Evolutionary conservation across 1,140 invertebrate species (phyloP).

Genomic region (Euura lappo): DNA sequence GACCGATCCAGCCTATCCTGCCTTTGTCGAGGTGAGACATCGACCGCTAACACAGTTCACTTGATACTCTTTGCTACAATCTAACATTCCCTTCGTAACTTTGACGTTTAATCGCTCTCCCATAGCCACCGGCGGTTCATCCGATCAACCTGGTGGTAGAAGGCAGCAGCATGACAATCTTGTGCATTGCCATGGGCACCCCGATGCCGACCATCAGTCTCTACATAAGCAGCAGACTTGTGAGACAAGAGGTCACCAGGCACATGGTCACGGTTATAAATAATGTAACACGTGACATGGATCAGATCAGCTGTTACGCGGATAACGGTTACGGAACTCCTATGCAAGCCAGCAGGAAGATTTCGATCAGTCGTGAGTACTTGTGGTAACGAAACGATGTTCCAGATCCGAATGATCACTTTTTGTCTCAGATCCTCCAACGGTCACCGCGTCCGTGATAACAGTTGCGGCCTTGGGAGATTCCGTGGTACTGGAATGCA

Average conservation of each 20-base stretch:
- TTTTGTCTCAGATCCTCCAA: conserved; percentile 68
- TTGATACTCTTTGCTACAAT: background rate
- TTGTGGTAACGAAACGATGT: background rate
- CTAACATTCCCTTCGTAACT: conserved; percentile 9
- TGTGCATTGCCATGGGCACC: conserved; percentile 83
- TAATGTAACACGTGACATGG: conserved; percentile 82
- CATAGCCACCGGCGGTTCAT: conserved; percentile 78
- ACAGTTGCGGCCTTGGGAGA: conserved; percentile 76
- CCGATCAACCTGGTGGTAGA: conserved; percentile 81
- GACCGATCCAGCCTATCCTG: conserved; percentile 85
- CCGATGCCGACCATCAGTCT: conserved; percentile 83
- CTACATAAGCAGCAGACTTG: conserved; percentile 76
- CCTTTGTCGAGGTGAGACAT: conserved; percentile 77
- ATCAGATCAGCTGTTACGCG: conserved; percentile 82
- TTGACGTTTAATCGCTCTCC: no score
- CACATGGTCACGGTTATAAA: conserved; percentile 83
- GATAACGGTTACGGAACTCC: conserved; percentile 85
- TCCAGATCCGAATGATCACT: conserved; percentile 13
- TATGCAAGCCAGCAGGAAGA: conserved; percentile 78
- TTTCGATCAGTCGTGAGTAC: conserved; percentile 80
- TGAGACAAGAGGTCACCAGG: conserved; percentile 76
- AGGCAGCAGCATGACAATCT: conserved; percentile 81
- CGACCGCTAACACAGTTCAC: background rate
- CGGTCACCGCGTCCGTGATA: conserved; percentile 74
- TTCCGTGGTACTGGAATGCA: conserved; percentile 75